A percentile compares a stretch with the other conserved stretches of the same genome.
Conservation (phyloP, 2,888 invertebrate species). For the Lasioglossum malachurum region DNA sequence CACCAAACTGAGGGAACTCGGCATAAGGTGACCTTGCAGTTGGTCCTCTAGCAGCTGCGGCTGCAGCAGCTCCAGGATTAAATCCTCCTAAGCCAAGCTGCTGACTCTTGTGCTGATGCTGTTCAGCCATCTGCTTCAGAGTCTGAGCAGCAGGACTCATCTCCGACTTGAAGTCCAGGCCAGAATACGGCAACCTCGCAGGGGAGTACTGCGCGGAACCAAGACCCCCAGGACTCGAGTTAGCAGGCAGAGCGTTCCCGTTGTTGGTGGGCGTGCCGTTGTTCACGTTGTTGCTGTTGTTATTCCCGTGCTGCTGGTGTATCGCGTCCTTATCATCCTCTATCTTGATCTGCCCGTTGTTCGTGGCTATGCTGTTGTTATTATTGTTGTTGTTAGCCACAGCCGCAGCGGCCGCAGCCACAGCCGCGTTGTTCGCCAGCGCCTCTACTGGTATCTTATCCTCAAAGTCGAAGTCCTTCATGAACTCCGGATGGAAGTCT, state of each 20-base stretch:
- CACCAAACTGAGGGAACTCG: constrained; percentile 87
- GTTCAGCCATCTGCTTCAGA: constrained; percentile 98
- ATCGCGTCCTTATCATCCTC: constrained; percentile 83
- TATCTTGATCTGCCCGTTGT: constrained; percentile 82
- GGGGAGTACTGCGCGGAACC: constrained; percentile 86
- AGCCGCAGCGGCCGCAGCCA: constrained; percentile 68
- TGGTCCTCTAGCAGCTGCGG: constrained; percentile 81
- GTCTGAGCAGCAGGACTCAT: constrained; percentile 97
- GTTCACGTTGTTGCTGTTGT: constrained; percentile 66
- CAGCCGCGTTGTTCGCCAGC: constrained; percentile 70
- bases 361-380: constrained; percentile 71
- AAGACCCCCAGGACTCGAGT: constrained; percentile 82
- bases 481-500: constrained; percentile 92
- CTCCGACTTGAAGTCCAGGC: constrained; percentile 87
- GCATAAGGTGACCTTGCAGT: constrained; percentile 87
- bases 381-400: constrained; percentile 66
- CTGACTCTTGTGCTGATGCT: constrained; percentile 94
- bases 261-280: constrained; percentile 80
- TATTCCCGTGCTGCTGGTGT: constrained; percentile 74
- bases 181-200: constrained; percentile 85
- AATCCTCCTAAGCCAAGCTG: constrained; percentile 87
- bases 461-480: constrained; percentile 93
- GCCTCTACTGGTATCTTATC: constrained; percentile 84
- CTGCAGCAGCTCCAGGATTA: constrained; percentile 83
- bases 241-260: constrained; percentile 74